These are phyloP conservation scores for Latheticus oryzae DNA, from an alignment of 2,888 invertebrate species.

Conservation along the genomic window DNA sequence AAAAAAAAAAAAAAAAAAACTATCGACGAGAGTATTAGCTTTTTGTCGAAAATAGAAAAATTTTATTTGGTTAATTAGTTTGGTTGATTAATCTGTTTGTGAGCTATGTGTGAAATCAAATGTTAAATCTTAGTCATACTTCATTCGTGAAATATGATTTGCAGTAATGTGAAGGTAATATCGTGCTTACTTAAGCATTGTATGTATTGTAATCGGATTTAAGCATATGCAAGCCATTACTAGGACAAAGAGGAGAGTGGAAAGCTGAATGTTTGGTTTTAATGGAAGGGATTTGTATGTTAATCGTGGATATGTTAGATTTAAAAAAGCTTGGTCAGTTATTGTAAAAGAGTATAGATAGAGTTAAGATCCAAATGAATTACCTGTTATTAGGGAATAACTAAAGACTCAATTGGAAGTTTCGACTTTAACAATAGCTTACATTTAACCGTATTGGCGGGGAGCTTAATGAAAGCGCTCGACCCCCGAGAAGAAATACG, in stretches of 20 bases:
- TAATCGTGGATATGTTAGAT: slow-evolving; percentile 10
- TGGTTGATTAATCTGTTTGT: too few relatives aligned
- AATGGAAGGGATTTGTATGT: slow-evolving; percentile 24
- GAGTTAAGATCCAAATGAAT: slow-evolving; percentile 53
- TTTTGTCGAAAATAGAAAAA: too few relatives aligned
- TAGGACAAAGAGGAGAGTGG: slow-evolving; percentile 21
- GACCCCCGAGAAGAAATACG: slow-evolving; percentile 63
- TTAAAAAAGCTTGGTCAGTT: slow-evolving; percentile 32
- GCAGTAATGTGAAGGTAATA: slow-evolving; percentile 16
- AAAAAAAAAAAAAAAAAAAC: too few relatives aligned
- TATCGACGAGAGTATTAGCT: too few relatives aligned
- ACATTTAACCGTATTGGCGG: slow-evolving; percentile 61
- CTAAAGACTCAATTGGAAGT: slow-evolving; percentile 61
- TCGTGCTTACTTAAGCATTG: slow-evolving; percentile 9
- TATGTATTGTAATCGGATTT: slow-evolving; percentile 26
- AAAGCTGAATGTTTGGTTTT: slow-evolving; percentile 20
- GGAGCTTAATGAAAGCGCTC: slow-evolving; percentile 62
- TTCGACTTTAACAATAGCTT: slow-evolving; percentile 61
- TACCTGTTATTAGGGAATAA: slow-evolving; percentile 60
- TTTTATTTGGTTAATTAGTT: too few relatives aligned
- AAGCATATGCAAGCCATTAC: slow-evolving; percentile 17
- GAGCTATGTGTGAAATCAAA: too few relatives aligned
- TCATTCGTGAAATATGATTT: too few relatives aligned
- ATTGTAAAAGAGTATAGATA: slow-evolving; percentile 20
- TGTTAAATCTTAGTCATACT: too few relatives aligned